These are phyloP conservation scores for Neuroscelio doddi DNA, from an alignment of 2,888 invertebrate genomes.

Conservation along the genomic window DNA sequence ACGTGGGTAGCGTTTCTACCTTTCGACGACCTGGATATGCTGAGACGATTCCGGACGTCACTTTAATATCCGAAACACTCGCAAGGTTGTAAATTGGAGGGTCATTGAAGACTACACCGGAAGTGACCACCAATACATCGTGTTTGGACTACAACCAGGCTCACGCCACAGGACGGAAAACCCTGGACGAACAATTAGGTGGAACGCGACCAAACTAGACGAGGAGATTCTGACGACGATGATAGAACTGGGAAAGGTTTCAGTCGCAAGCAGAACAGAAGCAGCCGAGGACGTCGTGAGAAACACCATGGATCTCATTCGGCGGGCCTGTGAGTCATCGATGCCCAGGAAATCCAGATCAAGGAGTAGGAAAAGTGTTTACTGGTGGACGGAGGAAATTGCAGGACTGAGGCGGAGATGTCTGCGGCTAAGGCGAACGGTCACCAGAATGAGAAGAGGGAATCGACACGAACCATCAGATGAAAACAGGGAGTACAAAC, in stretches of 20 bases:
- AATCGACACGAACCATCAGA: constrained; percentile 25
- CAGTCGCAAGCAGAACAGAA: no score
- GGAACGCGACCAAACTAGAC: constrained; percentile 13
- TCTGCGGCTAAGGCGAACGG: constrained; percentile 23
- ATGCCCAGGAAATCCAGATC: constrained; percentile 36
- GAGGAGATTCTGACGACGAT: not conserved
- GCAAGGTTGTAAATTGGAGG: constrained; percentile 10
- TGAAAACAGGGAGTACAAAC: not conserved
- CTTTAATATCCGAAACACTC: constrained; percentile 24
- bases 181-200: not conserved
- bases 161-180: constrained; percentile 10
- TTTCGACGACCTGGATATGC: constrained; percentile 27
- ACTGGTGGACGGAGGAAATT: constrained; percentile 52
- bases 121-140: constrained; percentile 39
- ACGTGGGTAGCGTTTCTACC: constrained; percentile 23
- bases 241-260: not conserved
- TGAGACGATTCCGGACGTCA: constrained; percentile 29
- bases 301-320: constrained; percentile 12
- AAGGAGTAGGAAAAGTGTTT: constrained; percentile 24
- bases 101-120: constrained; percentile 28
- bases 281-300: not conserved
- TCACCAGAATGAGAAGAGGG: no score
- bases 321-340: constrained; percentile 19
- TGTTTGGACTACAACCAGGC: constrained; percentile 10
- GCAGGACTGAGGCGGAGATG: constrained; percentile 41